Conservation (phyloP, 2,113 vertebrate species). For the Electrona antarctica region DNA sequence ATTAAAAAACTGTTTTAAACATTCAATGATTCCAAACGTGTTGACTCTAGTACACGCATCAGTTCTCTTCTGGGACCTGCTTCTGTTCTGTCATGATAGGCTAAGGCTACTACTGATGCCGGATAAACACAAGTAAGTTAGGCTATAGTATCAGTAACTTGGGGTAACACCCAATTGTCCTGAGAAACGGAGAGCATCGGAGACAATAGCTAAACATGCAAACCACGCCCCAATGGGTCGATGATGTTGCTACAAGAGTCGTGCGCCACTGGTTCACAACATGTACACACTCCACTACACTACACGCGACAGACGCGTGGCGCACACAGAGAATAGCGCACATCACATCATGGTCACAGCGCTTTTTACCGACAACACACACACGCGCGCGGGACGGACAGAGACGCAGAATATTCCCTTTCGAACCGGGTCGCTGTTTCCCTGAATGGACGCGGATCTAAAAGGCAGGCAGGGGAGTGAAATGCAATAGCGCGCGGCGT, state of each 20-base stretch:
- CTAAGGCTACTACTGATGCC: background rate
- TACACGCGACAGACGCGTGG: slow-evolving; percentile 79
- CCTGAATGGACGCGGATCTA: slow-evolving; percentile 29
- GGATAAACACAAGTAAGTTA: background rate
- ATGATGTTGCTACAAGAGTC: slow-evolving; percentile 72
- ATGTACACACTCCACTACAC: slow-evolving; percentile 46
- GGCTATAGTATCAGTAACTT: background rate
- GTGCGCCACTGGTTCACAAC: slow-evolving; percentile 50
- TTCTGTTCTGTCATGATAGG: too few species aligned
- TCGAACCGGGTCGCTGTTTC: background rate
- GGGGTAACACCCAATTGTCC: slow-evolving; percentile 23
- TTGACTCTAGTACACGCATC: background rate
- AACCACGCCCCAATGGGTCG: slow-evolving; percentile 73
- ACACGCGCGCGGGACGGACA: too few species aligned
- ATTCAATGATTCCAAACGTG: too few species aligned
- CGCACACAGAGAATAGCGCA: slow-evolving; percentile 15
- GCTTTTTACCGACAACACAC: background rate
- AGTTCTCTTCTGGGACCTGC: background rate
- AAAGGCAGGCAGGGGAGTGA: slow-evolving; percentile 26
- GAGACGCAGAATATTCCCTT: background rate
- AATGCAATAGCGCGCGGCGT: slow-evolving; percentile 6
- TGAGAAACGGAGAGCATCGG: slow-evolving; percentile 36
- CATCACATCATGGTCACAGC: background rate
- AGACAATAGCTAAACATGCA: slow-evolving; percentile 45
- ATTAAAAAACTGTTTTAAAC: too few species aligned